These are phyloP conservation scores for Meloidogyne chitwoodi DNA, from an alignment of 1,140 invertebrate species.

Conservation along the genomic window DNA sequence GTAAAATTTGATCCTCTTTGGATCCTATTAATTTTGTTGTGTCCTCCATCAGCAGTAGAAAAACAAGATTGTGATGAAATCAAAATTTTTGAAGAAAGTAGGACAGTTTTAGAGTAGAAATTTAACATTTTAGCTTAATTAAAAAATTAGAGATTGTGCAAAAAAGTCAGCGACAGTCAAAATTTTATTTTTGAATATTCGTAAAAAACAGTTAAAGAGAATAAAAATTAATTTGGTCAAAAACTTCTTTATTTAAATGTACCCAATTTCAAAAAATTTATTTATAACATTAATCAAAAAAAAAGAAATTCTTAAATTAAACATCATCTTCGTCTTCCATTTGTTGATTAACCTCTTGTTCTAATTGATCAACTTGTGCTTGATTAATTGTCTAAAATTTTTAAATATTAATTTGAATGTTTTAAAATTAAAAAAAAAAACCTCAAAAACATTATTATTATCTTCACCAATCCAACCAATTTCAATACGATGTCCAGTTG, in stretches of 20 bases:
- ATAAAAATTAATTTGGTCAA: too few relatives aligned
- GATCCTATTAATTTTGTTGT: background rate
- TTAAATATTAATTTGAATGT: too few relatives aligned
- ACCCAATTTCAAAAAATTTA: too few relatives aligned
- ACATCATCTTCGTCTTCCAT: background rate
- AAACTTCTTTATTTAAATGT: too few relatives aligned
- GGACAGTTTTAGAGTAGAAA: background rate
- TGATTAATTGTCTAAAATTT: background rate
- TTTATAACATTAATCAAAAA: too few relatives aligned
- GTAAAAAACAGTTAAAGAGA: too few relatives aligned
- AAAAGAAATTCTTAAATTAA: too few relatives aligned
- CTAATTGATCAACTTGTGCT: background rate
- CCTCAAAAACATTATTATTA: conserved; percentile 47
- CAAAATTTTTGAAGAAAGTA: background rate
- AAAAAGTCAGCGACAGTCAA: too few relatives aligned
- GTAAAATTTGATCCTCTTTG: background rate
- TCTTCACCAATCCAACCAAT: conserved; percentile 85
- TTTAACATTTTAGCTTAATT: background rate
- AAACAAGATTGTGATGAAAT: background rate
- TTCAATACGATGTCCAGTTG: conserved; percentile 97
- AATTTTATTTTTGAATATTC: too few relatives aligned
- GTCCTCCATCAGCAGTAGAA: background rate
- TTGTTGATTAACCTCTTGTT: background rate
- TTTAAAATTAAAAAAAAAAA: conserved; percentile 1
- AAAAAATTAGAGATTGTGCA: background rate